Evolutionary conservation across 64 coral and sea anemone species (phyloP), one percentile per base, ranked within the genome.

Genomic region (Dendronephthya gigantea): DNA sequence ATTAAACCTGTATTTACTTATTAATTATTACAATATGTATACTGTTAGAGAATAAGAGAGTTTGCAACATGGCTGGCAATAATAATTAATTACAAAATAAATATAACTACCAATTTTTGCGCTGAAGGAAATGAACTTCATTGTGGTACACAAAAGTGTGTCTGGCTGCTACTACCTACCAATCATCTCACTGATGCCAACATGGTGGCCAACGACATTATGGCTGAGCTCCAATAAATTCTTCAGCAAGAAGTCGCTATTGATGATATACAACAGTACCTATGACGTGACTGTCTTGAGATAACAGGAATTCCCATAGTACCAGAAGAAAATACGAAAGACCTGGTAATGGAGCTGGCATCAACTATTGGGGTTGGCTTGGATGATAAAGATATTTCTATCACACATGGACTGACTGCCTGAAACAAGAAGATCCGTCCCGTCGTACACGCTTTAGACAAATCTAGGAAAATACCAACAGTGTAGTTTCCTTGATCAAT

Each of bases 261-360:
- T 25, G 88, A 89, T 84, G 82, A 89, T 47, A 27, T 88, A 33
- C 72, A 50, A 49, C 86, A 88, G 50, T 88, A 88, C 50, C 81
- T 56, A 56, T 9, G 86, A 27, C 69, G 28, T 8, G 49, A 83
- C 52, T 89, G 87, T 47, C 43, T 89, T 40, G 87, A 89, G 58
- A 89, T 89, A 15, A 50, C 82, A 55, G 81, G 87, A 30, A 83
- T 89, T 40, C 87, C 81, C 58, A 9, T 32, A 58, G 29, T 45
- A 40, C 50, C 29, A 3, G 35, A 83, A 22, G 87, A 89, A 36
- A 68, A 83, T 28, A 76, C 79, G 19, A 83, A 66, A 65, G 12
- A 83, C 9, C 23, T 89, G 4, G 52, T 89, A 17, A 25, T 68
- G 19, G 82, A 84, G 68, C 9, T 89, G 39, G 51, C 49, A 30